Base-by-base conservation (phyloP, 2,888 invertebrate genomes). In the Myathropa florea region DNA sequence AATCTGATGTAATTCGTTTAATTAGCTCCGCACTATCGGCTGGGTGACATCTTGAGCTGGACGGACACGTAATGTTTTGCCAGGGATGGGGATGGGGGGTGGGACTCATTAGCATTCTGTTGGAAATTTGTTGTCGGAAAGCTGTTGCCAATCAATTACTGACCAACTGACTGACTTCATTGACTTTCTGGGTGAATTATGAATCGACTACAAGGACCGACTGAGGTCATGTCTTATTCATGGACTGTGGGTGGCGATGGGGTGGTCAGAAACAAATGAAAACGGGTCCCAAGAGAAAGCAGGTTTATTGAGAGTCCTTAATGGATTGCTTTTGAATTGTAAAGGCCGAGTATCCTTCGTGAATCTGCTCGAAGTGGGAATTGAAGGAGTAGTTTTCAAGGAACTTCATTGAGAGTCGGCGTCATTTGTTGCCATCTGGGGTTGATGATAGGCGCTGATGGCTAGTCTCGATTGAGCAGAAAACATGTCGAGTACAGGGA, bases 1-100 rank as follows among this genome's bases (percentile, higher is more conserved):
- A 68, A 68, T 68, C 57, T 33, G 68, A 57, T 57, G 57, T 57
- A 33, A 30, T 68, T 24, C 57, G 14, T 57, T 68, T 68, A 68
- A 68, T 68, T 68, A 68, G 57, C 57, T 68, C 24, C 0, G 46
- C 46, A 18, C 68, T 68, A 68, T 68, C 68, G 55, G 23, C 57
- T 28, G 21, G 14, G 26, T n/a, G 33, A 24, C 57, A 57, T 68
- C 68, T 68, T 30, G 30, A 1, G 30, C 10, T 21, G 10, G 57
- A 23, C 1, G 9, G 23, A 21, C 67, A 67, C 67, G 67, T 53
- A 55, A 67, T 46, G 24, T 26, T 18, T 26, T 7, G 46, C 3
- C n/a, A 46, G 6, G 1, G 46, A 18, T 4, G 46, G 2, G 7
- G 18, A 1, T 2, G n/a, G 14, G 23, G 23, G 12, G 30, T 7